Evolutionary conservation across 2,888 invertebrate genomes (phyloP).

Genomic region (Tubiluchus corallicola): DNA sequence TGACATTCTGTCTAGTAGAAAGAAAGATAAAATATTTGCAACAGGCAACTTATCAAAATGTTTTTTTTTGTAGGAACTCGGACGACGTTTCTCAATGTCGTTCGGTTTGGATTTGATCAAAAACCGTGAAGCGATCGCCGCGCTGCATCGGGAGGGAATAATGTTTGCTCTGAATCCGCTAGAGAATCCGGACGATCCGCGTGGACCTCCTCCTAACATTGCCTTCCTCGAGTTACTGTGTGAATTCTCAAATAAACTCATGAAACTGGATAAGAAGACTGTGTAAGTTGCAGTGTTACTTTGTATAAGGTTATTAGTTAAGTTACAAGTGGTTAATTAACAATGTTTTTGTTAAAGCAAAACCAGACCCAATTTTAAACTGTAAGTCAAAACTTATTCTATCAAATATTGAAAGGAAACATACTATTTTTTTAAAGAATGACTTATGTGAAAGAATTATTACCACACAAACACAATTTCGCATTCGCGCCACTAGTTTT

Average conservation of each 20-base stretch:
- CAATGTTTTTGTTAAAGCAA: too few species aligned
- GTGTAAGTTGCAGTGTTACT: conserved; percentile 38
- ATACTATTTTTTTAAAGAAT: too few species aligned
- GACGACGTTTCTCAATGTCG: conserved; percentile 84
- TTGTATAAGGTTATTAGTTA: conserved; percentile 5
- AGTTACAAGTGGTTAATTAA: too few species aligned
- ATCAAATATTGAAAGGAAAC: neutral
- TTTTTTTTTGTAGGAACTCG: conserved; percentile 64
- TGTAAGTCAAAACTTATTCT: conserved; percentile 6
- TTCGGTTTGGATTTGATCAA: conserved; percentile 92
- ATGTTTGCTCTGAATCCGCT: conserved; percentile 57
- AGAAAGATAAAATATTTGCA: too few species aligned
- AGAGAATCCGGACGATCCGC: conserved; percentile 44
- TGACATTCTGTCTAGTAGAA: too few species aligned
- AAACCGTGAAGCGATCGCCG: conserved; percentile 87
- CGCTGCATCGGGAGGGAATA: conserved; percentile 83
- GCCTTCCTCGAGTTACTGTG: conserved; percentile 83
- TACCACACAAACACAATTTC: too few species aligned
- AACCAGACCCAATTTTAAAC: too few species aligned
- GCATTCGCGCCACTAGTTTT: too few species aligned
- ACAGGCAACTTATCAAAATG: too few species aligned
- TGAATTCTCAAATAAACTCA: conserved; percentile 86
- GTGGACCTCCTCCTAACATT: conserved; percentile 63
- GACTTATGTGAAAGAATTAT: too few species aligned
- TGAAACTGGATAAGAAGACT: conserved; percentile 87